Conservation (phyloP, 2,888 invertebrate species). For the Himalopsyche anomala region DNA sequence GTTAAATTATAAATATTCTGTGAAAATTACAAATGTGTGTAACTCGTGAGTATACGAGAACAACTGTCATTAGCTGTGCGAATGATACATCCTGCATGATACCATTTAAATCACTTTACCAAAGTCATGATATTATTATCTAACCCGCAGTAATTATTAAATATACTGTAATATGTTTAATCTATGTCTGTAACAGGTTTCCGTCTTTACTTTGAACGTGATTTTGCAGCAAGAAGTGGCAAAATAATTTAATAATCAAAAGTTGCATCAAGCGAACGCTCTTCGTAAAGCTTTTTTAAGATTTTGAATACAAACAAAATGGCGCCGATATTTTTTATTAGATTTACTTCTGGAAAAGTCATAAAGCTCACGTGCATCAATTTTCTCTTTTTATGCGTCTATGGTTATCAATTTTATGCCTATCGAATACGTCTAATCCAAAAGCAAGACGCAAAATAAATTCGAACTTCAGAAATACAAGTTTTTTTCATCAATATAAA, state of each 20-base stretch:
- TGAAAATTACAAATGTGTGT: no score
- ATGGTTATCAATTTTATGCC: constrained; percentile 10
- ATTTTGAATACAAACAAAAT: neutral
- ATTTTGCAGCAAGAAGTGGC: neutral
- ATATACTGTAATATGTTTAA: no score
- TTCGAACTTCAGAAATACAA: neutral
- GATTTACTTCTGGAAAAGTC: neutral
- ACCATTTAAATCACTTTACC: no score
- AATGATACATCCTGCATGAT: no score
- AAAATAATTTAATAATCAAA: neutral
- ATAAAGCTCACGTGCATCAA: constrained; percentile 6
- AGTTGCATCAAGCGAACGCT: neutral
- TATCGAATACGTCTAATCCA: neutral
- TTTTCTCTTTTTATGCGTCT: neutral
- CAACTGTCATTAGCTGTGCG: no score
- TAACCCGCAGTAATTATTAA: no score
- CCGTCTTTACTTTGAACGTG: no score
- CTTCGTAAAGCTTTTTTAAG: neutral
- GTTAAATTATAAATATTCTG: no score
- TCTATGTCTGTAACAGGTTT: no score
- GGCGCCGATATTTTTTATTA: constrained; percentile 6
- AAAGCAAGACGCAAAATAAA: neutral
- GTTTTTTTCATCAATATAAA: neutral
- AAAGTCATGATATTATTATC: no score
- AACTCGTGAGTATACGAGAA: no score